Conservation (phyloP, 2,888 invertebrate genomes). For the Cheilosia pagana region DNA sequence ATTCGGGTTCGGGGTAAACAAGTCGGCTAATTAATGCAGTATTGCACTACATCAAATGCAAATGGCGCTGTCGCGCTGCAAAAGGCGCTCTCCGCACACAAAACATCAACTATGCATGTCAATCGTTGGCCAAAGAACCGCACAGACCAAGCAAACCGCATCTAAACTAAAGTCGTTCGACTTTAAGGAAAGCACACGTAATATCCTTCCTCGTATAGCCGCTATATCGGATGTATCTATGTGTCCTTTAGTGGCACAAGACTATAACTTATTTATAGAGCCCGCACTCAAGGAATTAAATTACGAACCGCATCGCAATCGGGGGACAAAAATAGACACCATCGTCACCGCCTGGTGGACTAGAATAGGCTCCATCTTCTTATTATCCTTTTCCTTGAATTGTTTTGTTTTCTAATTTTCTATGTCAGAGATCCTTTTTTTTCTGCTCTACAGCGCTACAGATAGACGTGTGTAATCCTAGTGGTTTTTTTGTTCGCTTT, state of each 20-base stretch:
- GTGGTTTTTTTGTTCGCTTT: not conserved
- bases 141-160: not conserved
- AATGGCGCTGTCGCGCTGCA: slow-evolving; percentile 4
- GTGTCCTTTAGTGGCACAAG: not conserved
- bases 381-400: slow-evolving; percentile 40
- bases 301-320: slow-evolving; percentile 47
- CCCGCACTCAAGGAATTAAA: slow-evolving; percentile 40
- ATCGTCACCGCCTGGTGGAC: slow-evolving; percentile 12
- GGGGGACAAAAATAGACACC: slow-evolving; percentile 48
- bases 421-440: slow-evolving; percentile 26
- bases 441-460: not conserved
- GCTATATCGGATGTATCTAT: not conserved
- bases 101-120: slow-evolving; percentile 25
- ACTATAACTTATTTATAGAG: slow-evolving; percentile 40
- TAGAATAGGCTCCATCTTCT: slow-evolving; percentile 52
- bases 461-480: not conserved
- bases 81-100: slow-evolving; percentile 23
- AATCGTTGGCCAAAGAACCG: not conserved
- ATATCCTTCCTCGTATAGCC: not conserved
- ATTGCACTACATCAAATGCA: slow-evolving; percentile 18
- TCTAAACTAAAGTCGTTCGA: slow-evolving; percentile 12
- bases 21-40: slow-evolving; percentile 48
- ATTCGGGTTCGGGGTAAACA: slow-evolving; percentile 28
- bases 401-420: slow-evolving; percentile 59
- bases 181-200: slow-evolving; percentile 43